A percentile compares a stretch with the other conserved stretches of the same genome.
Conservation (phyloP, 1,140 invertebrate species). For the Drosophila ananassae region DNA sequence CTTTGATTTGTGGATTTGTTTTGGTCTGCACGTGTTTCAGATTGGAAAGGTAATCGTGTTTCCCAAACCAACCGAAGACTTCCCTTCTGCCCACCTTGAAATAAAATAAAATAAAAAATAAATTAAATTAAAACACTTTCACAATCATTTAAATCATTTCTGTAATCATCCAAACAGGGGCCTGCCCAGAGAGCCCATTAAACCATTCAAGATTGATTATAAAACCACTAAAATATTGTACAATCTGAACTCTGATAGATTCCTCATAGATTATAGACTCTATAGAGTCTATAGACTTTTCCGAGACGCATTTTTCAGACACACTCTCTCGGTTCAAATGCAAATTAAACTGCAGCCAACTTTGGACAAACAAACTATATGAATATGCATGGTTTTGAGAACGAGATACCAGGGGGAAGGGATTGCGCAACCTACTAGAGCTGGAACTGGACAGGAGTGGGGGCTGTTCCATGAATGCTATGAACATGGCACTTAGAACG, state of each 20-base stretch:
- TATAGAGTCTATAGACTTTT: neutral
- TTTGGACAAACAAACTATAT: slow-evolving; percentile 57
- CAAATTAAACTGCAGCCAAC: slow-evolving; percentile 39
- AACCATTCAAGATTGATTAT: slow-evolving; percentile 3
- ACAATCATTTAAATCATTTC: neutral
- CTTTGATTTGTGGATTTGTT: slow-evolving; percentile 21
- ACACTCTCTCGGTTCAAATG: neutral
- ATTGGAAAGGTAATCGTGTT: slow-evolving; percentile 27
- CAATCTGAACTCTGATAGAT: neutral
- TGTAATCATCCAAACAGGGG: neutral
- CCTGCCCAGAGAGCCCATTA: neutral
- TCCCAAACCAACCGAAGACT: neutral
- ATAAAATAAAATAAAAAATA: too few relatives aligned
- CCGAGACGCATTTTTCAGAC: slow-evolving; percentile 32
- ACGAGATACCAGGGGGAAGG: slow-evolving; percentile 5
- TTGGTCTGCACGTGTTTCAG: slow-evolving; percentile 37
- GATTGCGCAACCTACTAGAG: slow-evolving; percentile 28
- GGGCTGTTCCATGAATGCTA: neutral
- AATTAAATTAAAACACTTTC: too few relatives aligned
- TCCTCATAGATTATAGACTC: neutral
- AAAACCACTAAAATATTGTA: slow-evolving; percentile 6
- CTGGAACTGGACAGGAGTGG: neutral
- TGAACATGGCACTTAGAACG: slow-evolving; percentile 41
- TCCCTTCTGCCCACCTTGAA: neutral
- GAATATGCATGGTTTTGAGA: slow-evolving; percentile 43